These are phyloP conservation scores for Caenorhabditis becei DNA, from an alignment of 2,888 invertebrate genomes.

Conservation along the genomic window DNA sequence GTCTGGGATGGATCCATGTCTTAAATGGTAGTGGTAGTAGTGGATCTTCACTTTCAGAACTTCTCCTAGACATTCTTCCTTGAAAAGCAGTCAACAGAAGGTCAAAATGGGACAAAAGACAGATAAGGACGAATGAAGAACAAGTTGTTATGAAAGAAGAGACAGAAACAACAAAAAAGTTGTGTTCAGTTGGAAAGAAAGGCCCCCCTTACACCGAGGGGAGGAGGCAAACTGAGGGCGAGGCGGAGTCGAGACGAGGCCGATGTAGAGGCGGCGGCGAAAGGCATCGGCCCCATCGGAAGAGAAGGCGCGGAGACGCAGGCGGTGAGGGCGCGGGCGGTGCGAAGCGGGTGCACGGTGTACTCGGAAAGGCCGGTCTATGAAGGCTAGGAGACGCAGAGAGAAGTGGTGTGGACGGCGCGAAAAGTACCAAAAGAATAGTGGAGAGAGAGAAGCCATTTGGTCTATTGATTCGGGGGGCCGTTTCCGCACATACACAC, in stretches of 20 bases:
- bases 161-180: neutral
- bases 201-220: constrained; percentile 26
- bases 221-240: constrained; percentile 54
- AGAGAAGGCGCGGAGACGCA: constrained; percentile 29
- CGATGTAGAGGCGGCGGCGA: constrained; percentile 29
- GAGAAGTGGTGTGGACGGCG: constrained; percentile 2
- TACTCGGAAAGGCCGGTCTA: constrained; percentile 12
- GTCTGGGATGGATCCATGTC: no score
- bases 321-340: constrained; percentile 26
- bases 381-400: constrained; percentile 36
- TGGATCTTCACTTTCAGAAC: no score
- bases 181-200: constrained; percentile 2
- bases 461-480: constrained; percentile 43
- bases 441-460: constrained; percentile 17
- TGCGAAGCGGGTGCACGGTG: constrained; percentile 32
- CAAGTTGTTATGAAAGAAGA: no score
- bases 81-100: no score
- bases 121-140: no score
- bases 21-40: no score
- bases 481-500: neutral
- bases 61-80: no score
- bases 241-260: constrained; percentile 57
- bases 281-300: constrained; percentile 8
- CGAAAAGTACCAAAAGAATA: neutral
- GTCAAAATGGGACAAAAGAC: no score